Evolutionary conservation across 2,797 vertebrate genomes (phyloP).

Genomic region (Pelobates cultripes): DNA sequence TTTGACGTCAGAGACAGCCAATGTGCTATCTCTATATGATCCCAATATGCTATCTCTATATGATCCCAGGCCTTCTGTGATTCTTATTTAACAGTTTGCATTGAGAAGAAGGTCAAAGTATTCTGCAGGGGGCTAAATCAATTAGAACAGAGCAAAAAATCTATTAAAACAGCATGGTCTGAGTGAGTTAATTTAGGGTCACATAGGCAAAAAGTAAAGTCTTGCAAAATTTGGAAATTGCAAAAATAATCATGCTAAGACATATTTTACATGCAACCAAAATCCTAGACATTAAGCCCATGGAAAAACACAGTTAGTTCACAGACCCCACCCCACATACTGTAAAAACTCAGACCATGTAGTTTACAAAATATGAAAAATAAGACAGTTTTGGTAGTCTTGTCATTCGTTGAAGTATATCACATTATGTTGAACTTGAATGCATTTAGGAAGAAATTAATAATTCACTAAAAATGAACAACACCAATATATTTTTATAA

Average conservation of each 20-base stretch:
- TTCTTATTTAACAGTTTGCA: background rate
- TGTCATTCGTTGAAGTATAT: no score
- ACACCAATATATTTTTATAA: no score
- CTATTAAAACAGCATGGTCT: background rate
- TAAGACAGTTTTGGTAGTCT: no score
- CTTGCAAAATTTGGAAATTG: background rate
- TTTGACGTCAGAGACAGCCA: constrained; percentile 25
- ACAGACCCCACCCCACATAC: no score
- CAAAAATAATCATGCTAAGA: background rate
- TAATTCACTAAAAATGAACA: no score
- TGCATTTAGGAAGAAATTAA: no score
- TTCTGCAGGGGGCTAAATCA: background rate
- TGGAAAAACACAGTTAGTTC: background rate
- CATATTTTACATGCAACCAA: background rate
- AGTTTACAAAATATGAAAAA: no score
- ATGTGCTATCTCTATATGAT: background rate
- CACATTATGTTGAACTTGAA: no score
- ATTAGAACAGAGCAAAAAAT: background rate
- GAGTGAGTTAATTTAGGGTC: background rate
- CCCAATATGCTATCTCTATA: background rate
- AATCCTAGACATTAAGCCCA: background rate
- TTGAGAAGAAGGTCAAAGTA: background rate
- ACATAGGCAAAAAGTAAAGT: background rate
- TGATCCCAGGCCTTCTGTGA: background rate
- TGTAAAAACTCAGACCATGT: no score